Conservation (phyloP, 2,113 vertebrate genomes). For the Microtus montanus region DNA sequence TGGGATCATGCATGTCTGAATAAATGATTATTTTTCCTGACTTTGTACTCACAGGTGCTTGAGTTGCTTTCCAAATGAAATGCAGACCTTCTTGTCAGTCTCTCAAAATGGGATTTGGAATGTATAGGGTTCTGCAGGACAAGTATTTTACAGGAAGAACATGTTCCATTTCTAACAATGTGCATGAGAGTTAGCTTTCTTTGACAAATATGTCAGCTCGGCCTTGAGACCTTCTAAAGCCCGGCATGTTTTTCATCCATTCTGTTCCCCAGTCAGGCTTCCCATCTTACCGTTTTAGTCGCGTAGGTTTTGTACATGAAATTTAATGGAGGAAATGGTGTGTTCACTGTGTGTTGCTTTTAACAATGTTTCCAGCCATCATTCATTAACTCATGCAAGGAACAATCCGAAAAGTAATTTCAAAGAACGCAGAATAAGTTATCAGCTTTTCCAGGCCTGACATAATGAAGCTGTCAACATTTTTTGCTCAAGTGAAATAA, state of each 20-base stretch:
- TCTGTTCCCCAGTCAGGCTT: background rate
- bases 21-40: constrained; percentile 27
- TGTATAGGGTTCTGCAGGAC: background rate
- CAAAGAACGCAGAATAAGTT: constrained; percentile 56
- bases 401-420: constrained; percentile 36
- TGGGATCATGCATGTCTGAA: constrained; percentile 9
- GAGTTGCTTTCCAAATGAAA: constrained; percentile 24
- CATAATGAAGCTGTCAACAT: constrained; percentile 69
- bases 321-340: background rate
- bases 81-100: background rate
- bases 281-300: background rate
- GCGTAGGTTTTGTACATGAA: background rate
- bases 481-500: constrained; percentile 66
- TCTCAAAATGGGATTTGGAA: background rate
- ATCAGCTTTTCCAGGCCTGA: constrained; percentile 47
- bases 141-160: background rate
- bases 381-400: constrained; percentile 14
- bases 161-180: background rate
- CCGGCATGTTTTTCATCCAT: background rate
- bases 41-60: constrained; percentile 9
- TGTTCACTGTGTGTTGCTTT: background rate
- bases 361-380: constrained; percentile 3
- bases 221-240: background rate
- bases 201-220: background rate
- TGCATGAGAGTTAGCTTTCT: background rate